Evolutionary conservation across 2,113 vertebrate species (phyloP).

Genomic region (Paralichthys olivaceus): DNA sequence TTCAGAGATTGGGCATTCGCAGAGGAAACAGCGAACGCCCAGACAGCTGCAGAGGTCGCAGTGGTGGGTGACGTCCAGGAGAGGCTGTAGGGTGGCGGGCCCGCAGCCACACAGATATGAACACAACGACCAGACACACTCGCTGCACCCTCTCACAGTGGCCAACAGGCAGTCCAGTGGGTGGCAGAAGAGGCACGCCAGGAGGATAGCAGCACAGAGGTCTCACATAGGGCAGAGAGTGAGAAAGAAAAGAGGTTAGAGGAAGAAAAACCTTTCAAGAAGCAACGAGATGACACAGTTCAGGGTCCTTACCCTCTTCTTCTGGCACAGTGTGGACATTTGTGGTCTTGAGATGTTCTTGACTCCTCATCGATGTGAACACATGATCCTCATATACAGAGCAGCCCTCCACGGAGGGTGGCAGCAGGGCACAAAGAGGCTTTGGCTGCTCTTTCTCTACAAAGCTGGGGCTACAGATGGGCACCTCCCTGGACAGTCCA

Average conservation of each 20-base stretch:
- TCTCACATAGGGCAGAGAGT: constrained; percentile 54
- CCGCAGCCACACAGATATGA: constrained; percentile 67
- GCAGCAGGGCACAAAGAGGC: constrained; percentile 8
- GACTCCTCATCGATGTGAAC: constrained; percentile 41
- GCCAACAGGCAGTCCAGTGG: constrained; percentile 78
- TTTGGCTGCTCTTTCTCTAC: constrained; percentile 35
- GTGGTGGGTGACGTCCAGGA: constrained; percentile 55
- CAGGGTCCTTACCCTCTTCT: constrained; percentile 68
- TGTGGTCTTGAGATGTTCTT: constrained; percentile 49
- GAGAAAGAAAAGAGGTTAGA: background rate
- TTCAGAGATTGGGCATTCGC: constrained; percentile 67
- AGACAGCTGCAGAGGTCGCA: constrained; percentile 56
- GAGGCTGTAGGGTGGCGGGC: constrained; percentile 58
- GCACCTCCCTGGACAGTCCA: background rate
- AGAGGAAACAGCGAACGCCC: constrained; percentile 44
- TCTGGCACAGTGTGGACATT: constrained; percentile 42
- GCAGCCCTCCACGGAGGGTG: background rate
- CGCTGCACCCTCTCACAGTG: constrained; percentile 54
- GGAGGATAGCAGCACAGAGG: constrained; percentile 76
- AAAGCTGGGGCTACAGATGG: background rate
- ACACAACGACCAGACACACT: constrained; percentile 67
- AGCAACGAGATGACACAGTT: background rate
- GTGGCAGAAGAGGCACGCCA: constrained; percentile 82
- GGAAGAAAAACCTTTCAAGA: background rate
- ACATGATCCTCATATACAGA: constrained; percentile 22